phyloP scores from a whole-genome alignment of 2,888 invertebrate genomes.

The Agrotis segetum region DNA sequence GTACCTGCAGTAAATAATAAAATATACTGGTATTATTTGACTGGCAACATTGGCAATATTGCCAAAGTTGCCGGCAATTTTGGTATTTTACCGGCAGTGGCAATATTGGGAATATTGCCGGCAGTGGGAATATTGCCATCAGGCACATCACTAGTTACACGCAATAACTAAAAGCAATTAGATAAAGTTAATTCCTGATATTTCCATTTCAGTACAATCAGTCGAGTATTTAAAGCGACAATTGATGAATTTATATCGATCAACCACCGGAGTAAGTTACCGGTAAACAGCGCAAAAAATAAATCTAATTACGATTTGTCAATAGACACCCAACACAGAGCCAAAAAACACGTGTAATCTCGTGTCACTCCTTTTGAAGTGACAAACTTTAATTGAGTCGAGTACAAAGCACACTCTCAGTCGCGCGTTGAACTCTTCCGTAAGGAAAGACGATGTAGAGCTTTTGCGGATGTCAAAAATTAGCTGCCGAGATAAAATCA shows the following conservation, averaged over 20 bases:
- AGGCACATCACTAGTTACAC: too few species aligned
- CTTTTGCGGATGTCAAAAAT: constrained; percentile 37
- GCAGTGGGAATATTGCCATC: too few species aligned
- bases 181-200: neutral
- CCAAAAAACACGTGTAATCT: constrained; percentile 1
- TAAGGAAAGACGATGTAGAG: constrained; percentile 38
- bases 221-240: neutral
- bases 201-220: neutral
- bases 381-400: constrained; percentile 4
- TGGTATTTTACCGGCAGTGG: too few species aligned
- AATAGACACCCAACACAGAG: neutral
- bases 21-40: too few species aligned
- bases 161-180: constrained; percentile 12
- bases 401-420: constrained; percentile 39
- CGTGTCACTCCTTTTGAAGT: neutral
- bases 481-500: constrained; percentile 19
- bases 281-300: neutral
- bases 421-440: constrained; percentile 82
- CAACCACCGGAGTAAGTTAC: neutral
- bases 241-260: neutral
- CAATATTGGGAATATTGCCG: too few species aligned
- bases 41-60: too few species aligned
- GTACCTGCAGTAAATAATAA: too few species aligned
- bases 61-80: too few species aligned
- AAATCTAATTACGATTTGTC: neutral